Base-by-base conservation (phyloP, 2,113 vertebrate species). In the Lampris megalopsis region DNA sequence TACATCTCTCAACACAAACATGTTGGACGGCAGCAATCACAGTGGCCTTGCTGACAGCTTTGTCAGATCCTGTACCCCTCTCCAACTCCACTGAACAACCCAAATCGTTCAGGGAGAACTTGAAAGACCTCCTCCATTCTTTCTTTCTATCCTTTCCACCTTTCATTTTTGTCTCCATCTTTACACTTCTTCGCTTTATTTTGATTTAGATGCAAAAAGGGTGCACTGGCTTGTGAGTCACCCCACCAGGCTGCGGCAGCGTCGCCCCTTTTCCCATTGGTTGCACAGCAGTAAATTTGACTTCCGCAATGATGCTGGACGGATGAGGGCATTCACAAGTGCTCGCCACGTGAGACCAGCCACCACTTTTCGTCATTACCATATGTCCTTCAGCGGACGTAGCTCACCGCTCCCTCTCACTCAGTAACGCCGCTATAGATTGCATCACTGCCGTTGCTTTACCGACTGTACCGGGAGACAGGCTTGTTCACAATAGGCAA, bases 331-430 rank as follows among this genome's bases (percentile, higher is more conserved):
- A 35, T 57, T 1, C 13, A 24, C 54, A 3, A 36, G 35, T 3
- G 24, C 56, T 58, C 2, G 9, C 9, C 56, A 6, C 24, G 37
- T 5, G 56, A 53, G 50, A 53, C 11, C 50, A 13, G 50, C 10
- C 50, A 53, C 10, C 50, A 53, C 10, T 2, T 11, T 1, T 37
- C 62, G 63, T 49, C 48, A 80, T 79, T 72, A 77, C 13, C 9
- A 63, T 50, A 66, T 4, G 66, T 63, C 82, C 76, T 79, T 79
- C 72, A 75, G 48, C 40, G 8, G 6, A 42, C n/a, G 41, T 42
- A 63, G 5, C 13, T 11, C 50, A n/a, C 9, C 5, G 59, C 59
- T n/a, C 40, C 9, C 1, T 58, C 50, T 7, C 3, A 53, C 5
- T 5, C 9, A 1, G 2, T 9, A 10, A 5, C 50, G 11, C 37